phyloP scores from a whole-genome alignment of 2,113 vertebrate genomes.

The Caranx melampygus region DNA sequence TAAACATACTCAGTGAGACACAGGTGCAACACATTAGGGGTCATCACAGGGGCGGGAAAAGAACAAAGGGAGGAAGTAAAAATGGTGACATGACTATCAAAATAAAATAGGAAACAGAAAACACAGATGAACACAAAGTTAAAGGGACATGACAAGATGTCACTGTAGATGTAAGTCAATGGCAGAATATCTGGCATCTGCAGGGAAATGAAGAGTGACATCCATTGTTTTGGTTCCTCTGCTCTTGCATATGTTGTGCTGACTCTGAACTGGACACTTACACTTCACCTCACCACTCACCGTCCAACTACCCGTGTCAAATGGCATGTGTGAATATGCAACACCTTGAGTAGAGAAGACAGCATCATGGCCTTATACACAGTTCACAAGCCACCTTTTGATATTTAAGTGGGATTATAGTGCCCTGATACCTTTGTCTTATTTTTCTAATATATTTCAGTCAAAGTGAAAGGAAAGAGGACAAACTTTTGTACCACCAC shows the following conservation, averaged over 20 bases:
- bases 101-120: too few relatives aligned
- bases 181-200: slow-evolving; percentile 4
- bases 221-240: slow-evolving; percentile 15
- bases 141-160: background rate
- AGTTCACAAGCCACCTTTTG: slow-evolving; percentile 16
- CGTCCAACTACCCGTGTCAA: slow-evolving; percentile 14
- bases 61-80: too few relatives aligned
- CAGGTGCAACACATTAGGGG: too few relatives aligned
- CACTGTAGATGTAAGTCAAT: slow-evolving; percentile 13
- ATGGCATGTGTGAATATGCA: slow-evolving; percentile 6
- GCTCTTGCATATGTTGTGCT: slow-evolving; percentile 12
- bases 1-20: too few relatives aligned
- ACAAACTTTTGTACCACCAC: slow-evolving; percentile 26
- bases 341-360: slow-evolving; percentile 10
- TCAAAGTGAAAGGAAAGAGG: slow-evolving; percentile 28
- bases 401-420: slow-evolving; percentile 45
- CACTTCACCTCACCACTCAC: slow-evolving; percentile 2
- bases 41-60: too few relatives aligned
- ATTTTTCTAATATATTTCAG: slow-evolving; percentile 42
- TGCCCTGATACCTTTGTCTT: slow-evolving; percentile 20
- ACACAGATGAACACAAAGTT: too few relatives aligned
- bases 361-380: background rate
- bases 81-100: too few relatives aligned
- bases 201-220: slow-evolving; percentile 28
- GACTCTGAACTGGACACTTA: background rate